Base-by-base conservation (phyloP, 2,888 invertebrate species). In the Rhogogaster chlorosoma region DNA sequence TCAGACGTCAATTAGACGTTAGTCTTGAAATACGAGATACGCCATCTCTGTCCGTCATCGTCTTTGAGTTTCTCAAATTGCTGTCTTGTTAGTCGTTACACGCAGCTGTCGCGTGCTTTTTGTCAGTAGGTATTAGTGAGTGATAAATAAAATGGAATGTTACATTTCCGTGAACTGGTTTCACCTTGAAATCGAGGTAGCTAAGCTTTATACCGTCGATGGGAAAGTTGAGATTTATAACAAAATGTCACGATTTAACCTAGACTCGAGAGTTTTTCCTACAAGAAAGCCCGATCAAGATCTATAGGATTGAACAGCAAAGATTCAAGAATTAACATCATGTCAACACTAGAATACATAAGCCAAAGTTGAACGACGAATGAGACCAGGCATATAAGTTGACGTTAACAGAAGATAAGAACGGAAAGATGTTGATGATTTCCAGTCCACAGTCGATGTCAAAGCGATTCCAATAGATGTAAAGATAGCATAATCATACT, bases 161-260 rank as follows among this genome's bases (percentile, higher is more conserved):
- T 61, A 26, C 61, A 73, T 38, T 22, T n/a, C 18, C 67, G 45
- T 83, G 64, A 83, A 67, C 67, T 70, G 83, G 67, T 83, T 83
- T 49, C 67, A 45, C 67, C 26, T 67, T 18, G 38, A 29, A 67
- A 83, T 67, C 49, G 67, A 67, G 67, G 38, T 38, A 26, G 10
- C 53, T 10, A 57, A 77, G 42, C 42, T 73, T 77, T 77, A 49
- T 77, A 53, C 53, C 32, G n/a, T 18, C 53, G 61, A 38, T 32
- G 36, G 64, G 80, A 61, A 80, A 80, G 80, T 32, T 42, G 22
- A 82, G 42, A 42, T 64, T 64, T 42, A 10, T 67, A 67, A 6
- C 1, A 4, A 29, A 82, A 67, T 26, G 36, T 26, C 36, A 12
- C 36, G 36, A 15, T n/a, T 0, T 80, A 12, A 61, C 61, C 61